Base-by-base conservation (phyloP, 2,888 invertebrate genomes). In the Oscheius myriophilus region DNA sequence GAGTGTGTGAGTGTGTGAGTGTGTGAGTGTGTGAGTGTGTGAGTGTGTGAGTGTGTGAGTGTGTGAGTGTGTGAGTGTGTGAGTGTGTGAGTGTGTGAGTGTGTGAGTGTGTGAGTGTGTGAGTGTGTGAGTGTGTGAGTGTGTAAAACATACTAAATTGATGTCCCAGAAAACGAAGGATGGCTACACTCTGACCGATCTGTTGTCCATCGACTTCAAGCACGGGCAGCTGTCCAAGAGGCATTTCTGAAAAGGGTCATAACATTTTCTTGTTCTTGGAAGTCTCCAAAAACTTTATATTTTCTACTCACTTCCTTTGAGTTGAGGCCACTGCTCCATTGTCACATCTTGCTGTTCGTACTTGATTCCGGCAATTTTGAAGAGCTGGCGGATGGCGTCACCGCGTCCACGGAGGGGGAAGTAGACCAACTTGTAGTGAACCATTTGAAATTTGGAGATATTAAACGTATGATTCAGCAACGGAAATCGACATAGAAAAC, bases 171-270 rank as follows among this genome's bases (percentile, higher is more conserved):
- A 72, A 84, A 41, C 84, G 79, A 11, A 76, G 70, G 67, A 83
- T 83, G 18, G 84, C 81, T n/a, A 79, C 66, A 45, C 77, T 72
- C 70, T 82, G 82, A 26, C 72, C 78, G 62, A 84, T 76, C 69
- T 83, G 80, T 7, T 73, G 73, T 46, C 82, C 82, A 67, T 84
- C 81, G 14, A 84, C 78, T 67, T 84, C 84, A 9, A 84, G 73
- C 16, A 84, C 82, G n/a, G 84, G 84, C 18, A 83, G 68, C 66
- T 84, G 82, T 25, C 80, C 78, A n/a, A 84, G 72, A 55, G 84
- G 84, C 77, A 79, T 84, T 52, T 80, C 84, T 84, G 58, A 59
- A 79, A 59, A 18, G 16, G n/a, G n/a, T n/a, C n/a, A n/a, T n/a
- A n/a, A n/a, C n/a, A n/a, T n/a, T 52, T n/a, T n/a, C n/a, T n/a